Evolutionary conservation across 2,113 vertebrate species (phyloP), one percentile per base, ranked within the genome.

Genomic region (Machaerirhynchus nigripectus): DNA sequence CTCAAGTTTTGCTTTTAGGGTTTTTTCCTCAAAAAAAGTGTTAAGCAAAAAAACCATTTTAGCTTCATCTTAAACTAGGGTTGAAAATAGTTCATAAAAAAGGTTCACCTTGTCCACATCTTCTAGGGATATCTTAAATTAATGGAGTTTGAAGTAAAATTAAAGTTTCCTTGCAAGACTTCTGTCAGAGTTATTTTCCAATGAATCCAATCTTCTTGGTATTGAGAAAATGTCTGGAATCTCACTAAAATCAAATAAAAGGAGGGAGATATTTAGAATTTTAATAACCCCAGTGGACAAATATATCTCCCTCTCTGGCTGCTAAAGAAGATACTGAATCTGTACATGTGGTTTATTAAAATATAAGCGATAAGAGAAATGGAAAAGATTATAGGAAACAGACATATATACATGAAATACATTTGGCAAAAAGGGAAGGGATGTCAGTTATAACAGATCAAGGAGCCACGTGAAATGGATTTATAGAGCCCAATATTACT

Each of bases 161-260:
- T 65, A 90, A 74, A 94, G 79, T 75, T 91, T 55, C 0, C 9
- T 37, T 90, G 85, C 33, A 49, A 81, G 82, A 59, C 56, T 86
- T 92, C 49, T 95, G 81, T 74, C 64, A 49, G 89, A 82, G 35
- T 90, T 88, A 59, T 84, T 81, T 97, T 84, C 95, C 79, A 86
- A 59, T 81, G 85, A 84, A 96, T 88, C 50, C 65, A 77, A 50
- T 93, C 87, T 90, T 75, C 80, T 71, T 49, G 31, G 52, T 75
- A 88, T 81, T 88, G 92, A 94, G 83, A 81, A 96, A 84, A 90
- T 86, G 85, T 81, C 95, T 70, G 50, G 44, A 94, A 96, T 97
- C 90, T 94, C 76, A 49, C 76, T 81, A 55, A 93, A 93, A 95
- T 96, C 95, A 96, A 97, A 97, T 97, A 96, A 97, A 96, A 60